Base-by-base conservation (phyloP, 2,888 invertebrate species). In the Aphidoletes aphidimyza region DNA sequence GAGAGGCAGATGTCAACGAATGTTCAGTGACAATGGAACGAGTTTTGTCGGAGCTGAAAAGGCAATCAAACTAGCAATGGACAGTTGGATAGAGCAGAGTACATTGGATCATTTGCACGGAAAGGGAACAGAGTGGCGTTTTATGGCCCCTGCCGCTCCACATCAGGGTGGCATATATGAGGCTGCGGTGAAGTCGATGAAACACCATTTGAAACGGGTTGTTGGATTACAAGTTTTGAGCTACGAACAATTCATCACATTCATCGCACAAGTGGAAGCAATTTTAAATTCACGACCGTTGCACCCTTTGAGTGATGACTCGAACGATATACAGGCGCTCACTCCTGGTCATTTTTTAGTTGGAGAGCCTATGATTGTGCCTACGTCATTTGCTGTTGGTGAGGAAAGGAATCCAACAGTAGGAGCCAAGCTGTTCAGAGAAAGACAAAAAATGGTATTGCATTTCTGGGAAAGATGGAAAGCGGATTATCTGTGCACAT, bases 211-310 rank as follows among this genome's bases (percentile, higher is more conserved):
- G 3, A 84, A 85, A 47, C 83, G 85, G 30, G 83, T 85, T 34
- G 83, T 85, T 42, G 84, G 85, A 17, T 22, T 83, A 19, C 37
- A 83, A 1, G 42, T 45, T n/a, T 69, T 85, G 45, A 85, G 84
- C n/a, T 85, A 84, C 84, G 69, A 30, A 17, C 30, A 84, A 84
- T 81, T 85, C 8, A 26, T 30, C 1, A 85, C 83, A 1, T 36
- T 83, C 1, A 30, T 59, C 5, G 83, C 86, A 34, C 86, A 87
- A 86, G 85, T 86, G 0, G 86, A 87, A 85, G 86, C 86, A 5
- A 86, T 86, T 54, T 84, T 87, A n/a, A 87, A 87, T 84, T 86
- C 87, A n/a, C 85, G 86, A 6, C 86, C 87, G 1, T 37, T 86
- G 26, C 85, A 85, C 3, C 83, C 86, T 9, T n/a, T 86, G 37